Evolutionary conservation across 2,113 vertebrate species (phyloP).

Genomic region (Phrynocephalus versicolor): DNA sequence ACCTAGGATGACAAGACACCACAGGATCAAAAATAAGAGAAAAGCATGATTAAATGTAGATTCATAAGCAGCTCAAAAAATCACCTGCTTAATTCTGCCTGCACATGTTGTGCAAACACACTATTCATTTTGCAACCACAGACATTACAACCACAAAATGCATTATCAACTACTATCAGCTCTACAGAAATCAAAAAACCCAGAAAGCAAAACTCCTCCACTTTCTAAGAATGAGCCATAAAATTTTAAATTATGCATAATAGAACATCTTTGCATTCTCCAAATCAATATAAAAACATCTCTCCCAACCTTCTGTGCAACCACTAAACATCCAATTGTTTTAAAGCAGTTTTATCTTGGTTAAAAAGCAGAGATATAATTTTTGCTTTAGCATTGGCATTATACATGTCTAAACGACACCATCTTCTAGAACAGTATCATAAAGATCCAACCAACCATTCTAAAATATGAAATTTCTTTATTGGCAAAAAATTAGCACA

Average conservation of each 20-base stretch:
- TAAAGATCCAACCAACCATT: not conserved
- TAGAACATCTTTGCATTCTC: not conserved
- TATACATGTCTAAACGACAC: not conserved
- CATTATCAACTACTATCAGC: not conserved
- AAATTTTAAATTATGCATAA: not conserved
- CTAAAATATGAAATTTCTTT: not conserved
- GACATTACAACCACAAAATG: not conserved
- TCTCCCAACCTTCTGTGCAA: not conserved
- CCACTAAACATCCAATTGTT: not conserved
- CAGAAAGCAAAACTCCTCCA: not conserved
- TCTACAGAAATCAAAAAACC: not conserved
- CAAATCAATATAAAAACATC: not conserved
- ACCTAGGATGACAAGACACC: slow-evolving; percentile 69
- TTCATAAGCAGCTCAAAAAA: not conserved
- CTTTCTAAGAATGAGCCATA: not conserved
- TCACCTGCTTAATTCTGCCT: not conserved
- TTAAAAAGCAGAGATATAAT: not conserved
- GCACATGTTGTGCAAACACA: not conserved
- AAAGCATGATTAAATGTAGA: not conserved
- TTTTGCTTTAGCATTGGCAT: not conserved
- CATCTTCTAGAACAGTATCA: not conserved
- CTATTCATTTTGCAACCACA: not conserved
- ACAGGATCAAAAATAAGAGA: not conserved
- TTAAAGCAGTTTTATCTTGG: not conserved
- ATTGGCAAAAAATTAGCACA: not conserved